Evolutionary conservation across 2,888 invertebrate genomes (phyloP).

Genomic region (Apomyelois bistriatella): DNA sequence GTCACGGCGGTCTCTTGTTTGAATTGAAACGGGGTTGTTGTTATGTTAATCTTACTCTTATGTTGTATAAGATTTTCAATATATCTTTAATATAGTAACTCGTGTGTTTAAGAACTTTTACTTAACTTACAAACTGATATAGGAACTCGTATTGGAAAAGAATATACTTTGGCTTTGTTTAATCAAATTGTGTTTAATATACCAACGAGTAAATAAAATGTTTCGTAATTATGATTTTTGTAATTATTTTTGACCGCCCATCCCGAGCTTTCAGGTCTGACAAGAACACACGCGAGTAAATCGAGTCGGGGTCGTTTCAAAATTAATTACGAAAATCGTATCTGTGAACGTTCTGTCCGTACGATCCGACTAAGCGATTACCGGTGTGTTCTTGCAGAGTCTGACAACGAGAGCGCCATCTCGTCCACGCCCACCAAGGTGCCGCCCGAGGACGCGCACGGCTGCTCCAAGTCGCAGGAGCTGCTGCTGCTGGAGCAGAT

Average conservation of each 20-base stretch:
- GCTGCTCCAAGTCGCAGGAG: conserved; percentile 82
- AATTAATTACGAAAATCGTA: conserved; percentile 77
- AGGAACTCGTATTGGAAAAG: conserved; percentile 62
- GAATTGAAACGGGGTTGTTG: conserved; percentile 66
- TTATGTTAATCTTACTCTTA: conserved; percentile 73
- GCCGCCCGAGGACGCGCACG: conserved; percentile 49
- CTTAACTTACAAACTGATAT: conserved; percentile 62
- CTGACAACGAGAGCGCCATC: conserved; percentile 86
- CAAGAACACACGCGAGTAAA: conserved; percentile 64
- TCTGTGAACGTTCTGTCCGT: conserved; percentile 24
- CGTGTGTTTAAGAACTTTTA: conserved; percentile 67
- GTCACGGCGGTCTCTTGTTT: conserved; percentile 44
- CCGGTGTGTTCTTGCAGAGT: conserved; percentile 87
- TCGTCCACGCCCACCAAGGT: conserved; percentile 80
- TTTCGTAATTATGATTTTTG: conserved; percentile 78
- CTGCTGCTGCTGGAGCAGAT: conserved; percentile 84
- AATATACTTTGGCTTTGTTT: conserved; percentile 73
- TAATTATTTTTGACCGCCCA: conserved; percentile 76
- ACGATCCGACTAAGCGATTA: conserved; percentile 48
- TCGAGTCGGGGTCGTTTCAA: conserved; percentile 64
- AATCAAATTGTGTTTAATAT: conserved; percentile 76
- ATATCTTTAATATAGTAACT: conserved; percentile 63
- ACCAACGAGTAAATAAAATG: conserved; percentile 77
- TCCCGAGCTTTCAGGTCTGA: conserved; percentile 61
- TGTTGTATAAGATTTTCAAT: conserved; percentile 66